Evolutionary conservation across 1,140 invertebrate species (phyloP).

Genomic region (Bombus cullumanus): DNA sequence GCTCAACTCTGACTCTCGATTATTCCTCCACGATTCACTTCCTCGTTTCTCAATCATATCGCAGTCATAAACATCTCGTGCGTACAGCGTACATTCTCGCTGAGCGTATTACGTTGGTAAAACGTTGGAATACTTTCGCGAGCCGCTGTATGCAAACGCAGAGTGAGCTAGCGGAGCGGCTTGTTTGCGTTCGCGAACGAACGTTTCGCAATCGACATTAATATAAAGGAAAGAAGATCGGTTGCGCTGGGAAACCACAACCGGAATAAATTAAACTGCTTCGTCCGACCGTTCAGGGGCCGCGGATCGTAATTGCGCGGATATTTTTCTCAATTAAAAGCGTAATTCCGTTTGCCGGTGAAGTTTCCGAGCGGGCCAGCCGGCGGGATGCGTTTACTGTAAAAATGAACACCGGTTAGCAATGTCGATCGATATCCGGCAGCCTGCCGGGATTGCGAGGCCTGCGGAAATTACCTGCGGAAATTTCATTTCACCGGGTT

Average conservation of each 20-base stretch:
- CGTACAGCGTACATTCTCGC: no score
- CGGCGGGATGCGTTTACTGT: background rate
- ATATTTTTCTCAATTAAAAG: conserved; percentile 51
- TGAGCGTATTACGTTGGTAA: no score
- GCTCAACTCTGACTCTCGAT: no score
- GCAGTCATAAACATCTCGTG: no score
- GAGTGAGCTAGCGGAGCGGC: no score
- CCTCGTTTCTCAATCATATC: no score
- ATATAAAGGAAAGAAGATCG: background rate
- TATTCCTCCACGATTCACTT: no score
- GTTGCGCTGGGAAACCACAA: background rate
- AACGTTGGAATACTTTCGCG: no score
- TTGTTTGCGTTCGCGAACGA: background rate
- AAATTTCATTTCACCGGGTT: conserved; percentile 55
- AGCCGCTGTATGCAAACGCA: no score
- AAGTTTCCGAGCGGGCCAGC: background rate
- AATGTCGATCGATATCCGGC: conserved; percentile 47
- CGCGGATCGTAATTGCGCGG: conserved; percentile 20
- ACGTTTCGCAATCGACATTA: conserved; percentile 5
- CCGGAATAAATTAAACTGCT: background rate
- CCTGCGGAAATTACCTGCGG: conserved; percentile 53
- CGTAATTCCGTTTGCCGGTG: conserved; percentile 26
- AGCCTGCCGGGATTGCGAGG: conserved; percentile 29
- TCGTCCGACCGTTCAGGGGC: background rate
- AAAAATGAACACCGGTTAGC: conserved; percentile 36